Percentiles rank a stretch among this genome's conserved stretches.
Evolutionary conservation across 2,113 vertebrate species (phyloP).

Genomic region (Melanocharis versteri): DNA sequence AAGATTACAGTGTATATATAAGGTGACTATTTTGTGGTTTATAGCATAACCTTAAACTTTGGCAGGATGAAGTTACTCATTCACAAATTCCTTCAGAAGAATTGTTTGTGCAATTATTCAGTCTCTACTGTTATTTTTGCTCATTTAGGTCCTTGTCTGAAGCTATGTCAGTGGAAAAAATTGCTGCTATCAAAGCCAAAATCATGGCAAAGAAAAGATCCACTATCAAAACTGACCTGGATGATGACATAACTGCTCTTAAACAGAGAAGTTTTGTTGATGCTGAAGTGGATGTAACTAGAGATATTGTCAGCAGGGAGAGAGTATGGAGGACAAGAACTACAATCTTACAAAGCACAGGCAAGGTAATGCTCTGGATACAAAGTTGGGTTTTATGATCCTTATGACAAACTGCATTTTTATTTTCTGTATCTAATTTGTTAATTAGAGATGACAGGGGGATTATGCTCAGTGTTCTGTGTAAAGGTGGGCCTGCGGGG

Average conservation of each 20-base stretch:
- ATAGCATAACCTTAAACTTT: neutral
- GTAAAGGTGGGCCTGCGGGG: neutral
- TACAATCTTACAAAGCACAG: slow-evolving; percentile 96
- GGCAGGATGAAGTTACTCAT: neutral
- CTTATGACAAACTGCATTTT: neutral
- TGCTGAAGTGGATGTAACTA: slow-evolving; percentile 94
- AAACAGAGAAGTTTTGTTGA: slow-evolving; percentile 99
- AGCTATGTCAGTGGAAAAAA: slow-evolving; percentile 99
- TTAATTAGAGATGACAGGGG: neutral
- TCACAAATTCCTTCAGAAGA: neutral
- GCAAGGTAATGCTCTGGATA: slow-evolving; percentile 82
- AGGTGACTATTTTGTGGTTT: neutral
- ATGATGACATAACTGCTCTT: slow-evolving; percentile 92
- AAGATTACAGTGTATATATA: neutral
- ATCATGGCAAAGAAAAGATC: slow-evolving; percentile 99
- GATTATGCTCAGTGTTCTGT: neutral
- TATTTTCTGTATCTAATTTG: neutral
- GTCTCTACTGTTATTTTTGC: neutral
- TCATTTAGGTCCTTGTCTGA: slow-evolving; percentile 91
- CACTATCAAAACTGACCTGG: slow-evolving; percentile 97
- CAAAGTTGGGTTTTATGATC: neutral
- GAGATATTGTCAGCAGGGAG: slow-evolving; percentile 97
- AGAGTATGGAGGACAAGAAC: slow-evolving; percentile 96
- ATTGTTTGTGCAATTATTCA: neutral
- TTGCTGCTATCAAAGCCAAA: slow-evolving; percentile 98